Evolutionary conservation across 2,113 vertebrate genomes (phyloP), one percentile per base, ranked within the genome.

Genomic region (Syrrhaptes paradoxus): DNA sequence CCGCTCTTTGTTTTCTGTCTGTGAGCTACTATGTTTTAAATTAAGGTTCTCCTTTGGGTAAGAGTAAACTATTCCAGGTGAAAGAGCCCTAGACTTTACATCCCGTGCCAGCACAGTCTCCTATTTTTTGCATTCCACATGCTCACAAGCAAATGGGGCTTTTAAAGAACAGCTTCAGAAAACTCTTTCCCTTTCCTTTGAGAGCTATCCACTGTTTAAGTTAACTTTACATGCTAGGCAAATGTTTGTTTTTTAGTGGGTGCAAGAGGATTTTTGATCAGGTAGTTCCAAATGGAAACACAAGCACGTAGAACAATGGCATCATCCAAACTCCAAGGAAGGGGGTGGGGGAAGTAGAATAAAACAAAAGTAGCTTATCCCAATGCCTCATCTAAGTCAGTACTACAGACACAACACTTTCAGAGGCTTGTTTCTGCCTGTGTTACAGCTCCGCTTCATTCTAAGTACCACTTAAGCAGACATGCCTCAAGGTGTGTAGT

Each of bases 301-400:
- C 2, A 28, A 43, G 16, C 17, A 51, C 0, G 5, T 24, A 59
- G 6, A 48, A 70, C 58, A 71, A 2, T 0, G 78, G 13, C 65
- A 91, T 14, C 46, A 77, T 1, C n/a, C 63, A 77, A 57, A 29
- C 38, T 49, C 58, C 7, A 29, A 41, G 32, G 51, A 26, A 29
- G 6, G 4, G 9, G 4, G 10, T 41, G 2, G 9, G 7, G 24
- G 5, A 14, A 52, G 11, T 0, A 54, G 9, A 7, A 59, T 20
- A 68, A 86, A 51, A 28, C 32, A 65, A 63, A 66, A 74, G 49
- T 29, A 87, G 45, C 55, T 14, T 14, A 43, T 18, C n/a, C 63
- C 25, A 70, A 34, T 7, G 21, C 19, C 9, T 84, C 31, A 54
- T 8, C 7, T 45, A 59, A 51, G 13, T 32, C 32, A 57, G 17